These are phyloP conservation scores for Lepidurus arcticus DNA, from an alignment of 1,140 invertebrate species.

Conservation along the genomic window DNA sequence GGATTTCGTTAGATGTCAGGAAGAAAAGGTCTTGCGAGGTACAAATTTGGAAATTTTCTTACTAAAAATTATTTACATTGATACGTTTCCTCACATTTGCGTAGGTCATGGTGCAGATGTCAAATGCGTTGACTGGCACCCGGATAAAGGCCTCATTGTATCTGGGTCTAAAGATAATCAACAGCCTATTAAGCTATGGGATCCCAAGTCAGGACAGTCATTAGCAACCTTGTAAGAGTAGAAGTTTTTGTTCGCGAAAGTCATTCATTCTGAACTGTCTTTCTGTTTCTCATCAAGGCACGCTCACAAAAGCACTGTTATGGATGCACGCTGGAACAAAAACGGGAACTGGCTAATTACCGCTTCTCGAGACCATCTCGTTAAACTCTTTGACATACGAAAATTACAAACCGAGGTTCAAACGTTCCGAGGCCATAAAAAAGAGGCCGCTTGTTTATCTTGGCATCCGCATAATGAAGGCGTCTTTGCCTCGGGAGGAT, in stretches of 20 bases:
- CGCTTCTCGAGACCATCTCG: constrained; percentile 91
- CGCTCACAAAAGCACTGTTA: constrained; percentile 98
- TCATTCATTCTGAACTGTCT: background rate
- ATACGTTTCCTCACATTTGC: constrained; percentile 34
- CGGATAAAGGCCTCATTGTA: constrained; percentile 90
- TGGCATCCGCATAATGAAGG: constrained; percentile 98
- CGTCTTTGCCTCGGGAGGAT: constrained; percentile 92
- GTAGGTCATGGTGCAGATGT: constrained; percentile 97
- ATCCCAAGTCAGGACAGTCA: constrained; percentile 88
- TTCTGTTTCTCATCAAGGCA: constrained; percentile 58
- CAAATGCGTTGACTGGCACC: constrained; percentile 99
- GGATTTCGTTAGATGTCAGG: constrained; percentile 95
- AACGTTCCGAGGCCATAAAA: constrained; percentile 96
- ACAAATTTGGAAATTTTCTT: constrained; percentile 36
- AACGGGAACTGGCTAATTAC: constrained; percentile 99
- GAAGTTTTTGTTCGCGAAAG: background rate
- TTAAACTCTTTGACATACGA: constrained; percentile 97
- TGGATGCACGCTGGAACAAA: constrained; percentile 98
- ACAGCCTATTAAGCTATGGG: constrained; percentile 99
- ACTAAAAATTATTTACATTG: constrained; percentile 13
- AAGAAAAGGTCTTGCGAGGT: constrained; percentile 93
- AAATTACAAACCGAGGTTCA: constrained; percentile 90
- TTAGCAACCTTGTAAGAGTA: constrained; percentile 65
- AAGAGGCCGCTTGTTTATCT: constrained; percentile 92
- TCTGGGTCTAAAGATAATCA: constrained; percentile 99